Base-by-base conservation (phyloP, 2,888 invertebrate genomes). In the Aproaerema taeniolella region DNA sequence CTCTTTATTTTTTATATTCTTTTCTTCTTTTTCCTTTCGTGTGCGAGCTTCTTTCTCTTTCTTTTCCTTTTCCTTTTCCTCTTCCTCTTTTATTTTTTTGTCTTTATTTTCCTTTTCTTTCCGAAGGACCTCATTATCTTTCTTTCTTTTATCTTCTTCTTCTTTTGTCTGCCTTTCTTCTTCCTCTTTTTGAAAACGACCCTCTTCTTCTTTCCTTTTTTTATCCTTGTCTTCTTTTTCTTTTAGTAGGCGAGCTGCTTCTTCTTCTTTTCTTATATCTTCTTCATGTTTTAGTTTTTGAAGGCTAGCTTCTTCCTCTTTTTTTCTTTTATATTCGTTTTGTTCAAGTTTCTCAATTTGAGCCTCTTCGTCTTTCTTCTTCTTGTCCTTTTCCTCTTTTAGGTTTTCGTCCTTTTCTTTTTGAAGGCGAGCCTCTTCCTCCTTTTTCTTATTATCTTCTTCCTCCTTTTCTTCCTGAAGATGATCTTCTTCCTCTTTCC, bases 51-150 rank as follows among this genome's bases (percentile, higher is more conserved):
- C 6, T 30, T 34, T 39, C 29, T 32, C 34, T 11, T 39, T 40
- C 31, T n/a, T n/a, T n/a, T 17, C 36, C 32, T 34, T 12, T 35
- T 25, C 45, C 42, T 44, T 28, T 7, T 31, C 31, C 35, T n/a
- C 44, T 49, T 15, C 39, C 41, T 24, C 33, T 31, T 32, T 31
- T 36, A 13, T 43, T 40, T 38, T 46, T 29, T 43, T n/a, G n/a
- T n/a, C n/a, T n/a, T 39, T 29, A 41, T 50, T 34, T 49, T 48
- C 31, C 49, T 41, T 58, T 24, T 39, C 43, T 15, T 41, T 39
- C 30, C 38, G 8, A 6, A 39, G 12, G 32, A 28, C 26, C 32
- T 43, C 5, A 32, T 16, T 16, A 13, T n/a, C 2, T 30, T 24
- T 15, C 34, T 38, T 33, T 15, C 10, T 32, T 32, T 42, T 41